A percentile compares a stretch with the other conserved stretches of the same genome.
Conservation (phyloP, 1,140 invertebrate genomes). For the Drosophila insularis region DNA sequence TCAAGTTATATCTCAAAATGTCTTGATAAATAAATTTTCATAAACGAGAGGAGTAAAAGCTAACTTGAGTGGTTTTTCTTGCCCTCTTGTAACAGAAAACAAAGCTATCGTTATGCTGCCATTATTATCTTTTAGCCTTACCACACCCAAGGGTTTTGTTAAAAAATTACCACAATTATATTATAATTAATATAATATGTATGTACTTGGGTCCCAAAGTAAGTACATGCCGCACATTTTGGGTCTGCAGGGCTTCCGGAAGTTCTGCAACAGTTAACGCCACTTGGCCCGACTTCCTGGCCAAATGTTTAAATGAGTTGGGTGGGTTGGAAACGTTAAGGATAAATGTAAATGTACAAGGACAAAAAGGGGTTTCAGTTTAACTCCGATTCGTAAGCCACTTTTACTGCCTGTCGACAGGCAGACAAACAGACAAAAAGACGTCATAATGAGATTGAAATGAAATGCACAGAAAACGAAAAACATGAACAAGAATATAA, state of each 20-base stretch:
- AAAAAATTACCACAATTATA: slow-evolving; percentile 6
- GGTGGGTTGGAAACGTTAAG: not conserved
- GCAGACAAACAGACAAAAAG: not conserved
- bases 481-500: not conserved
- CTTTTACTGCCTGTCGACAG: not conserved
- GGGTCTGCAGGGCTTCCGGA: not conserved
- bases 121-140: not conserved
- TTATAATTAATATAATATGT: slow-evolving; percentile 5
- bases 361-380: not conserved
- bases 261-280: not conserved
- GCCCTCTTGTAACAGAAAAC: not conserved
- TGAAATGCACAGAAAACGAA: slow-evolving; percentile 3
- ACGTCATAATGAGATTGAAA: slow-evolving; percentile 14
- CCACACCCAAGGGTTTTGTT: not conserved
- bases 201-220: not conserved
- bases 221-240: not conserved
- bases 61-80: not conserved
- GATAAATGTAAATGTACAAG: not conserved
- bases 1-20: no score
- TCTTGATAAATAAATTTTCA: no score
- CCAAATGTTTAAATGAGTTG: not conserved
- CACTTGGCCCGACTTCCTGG: not conserved
- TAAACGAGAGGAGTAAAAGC: no score
- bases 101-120: not conserved
- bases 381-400: not conserved